Conservation (phyloP, 2,113 vertebrate genomes). For the Calidris pygmaea region DNA sequence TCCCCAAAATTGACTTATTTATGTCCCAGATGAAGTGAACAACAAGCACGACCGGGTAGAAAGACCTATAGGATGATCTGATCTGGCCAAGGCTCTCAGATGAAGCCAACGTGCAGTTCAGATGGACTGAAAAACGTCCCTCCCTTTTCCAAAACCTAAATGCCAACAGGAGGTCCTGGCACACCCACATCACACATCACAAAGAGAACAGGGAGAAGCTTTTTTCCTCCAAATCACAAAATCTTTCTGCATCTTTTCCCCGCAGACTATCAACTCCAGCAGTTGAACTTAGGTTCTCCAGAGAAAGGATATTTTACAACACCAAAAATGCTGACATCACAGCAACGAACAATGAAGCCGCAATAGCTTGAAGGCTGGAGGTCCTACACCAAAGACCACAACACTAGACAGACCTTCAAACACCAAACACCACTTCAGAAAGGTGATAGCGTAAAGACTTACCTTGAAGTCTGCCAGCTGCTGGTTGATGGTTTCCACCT, state of each 20-base stretch:
- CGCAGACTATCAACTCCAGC: not conserved
- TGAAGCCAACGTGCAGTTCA: not conserved
- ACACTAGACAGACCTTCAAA: not conserved
- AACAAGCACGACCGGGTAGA: not conserved
- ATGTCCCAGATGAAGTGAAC: not conserved
- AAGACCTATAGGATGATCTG: not conserved
- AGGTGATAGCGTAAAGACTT: not conserved
- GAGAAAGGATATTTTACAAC: not conserved
- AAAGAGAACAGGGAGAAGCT: not conserved
- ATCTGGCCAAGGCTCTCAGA: not conserved
- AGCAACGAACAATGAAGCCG: rapidly evolving
- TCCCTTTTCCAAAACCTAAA: not conserved
- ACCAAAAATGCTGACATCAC: not conserved
- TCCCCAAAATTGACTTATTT: rapidly evolving
- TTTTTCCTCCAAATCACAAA: not conserved
- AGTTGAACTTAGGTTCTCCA: not conserved
- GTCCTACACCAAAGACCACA: not conserved
- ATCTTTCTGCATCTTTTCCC: not conserved
- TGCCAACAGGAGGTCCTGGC: not conserved
- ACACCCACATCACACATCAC: not conserved
- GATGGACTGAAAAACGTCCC: not conserved
- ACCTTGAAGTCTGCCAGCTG: slow-evolving; percentile 96
- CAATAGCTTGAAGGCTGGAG: rapidly evolving
- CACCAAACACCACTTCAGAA: not conserved
- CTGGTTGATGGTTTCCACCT: slow-evolving; percentile 93